Evolutionary conservation across 2,888 invertebrate genomes (phyloP).

Genomic region (Fissipunctia ypsillon): DNA sequence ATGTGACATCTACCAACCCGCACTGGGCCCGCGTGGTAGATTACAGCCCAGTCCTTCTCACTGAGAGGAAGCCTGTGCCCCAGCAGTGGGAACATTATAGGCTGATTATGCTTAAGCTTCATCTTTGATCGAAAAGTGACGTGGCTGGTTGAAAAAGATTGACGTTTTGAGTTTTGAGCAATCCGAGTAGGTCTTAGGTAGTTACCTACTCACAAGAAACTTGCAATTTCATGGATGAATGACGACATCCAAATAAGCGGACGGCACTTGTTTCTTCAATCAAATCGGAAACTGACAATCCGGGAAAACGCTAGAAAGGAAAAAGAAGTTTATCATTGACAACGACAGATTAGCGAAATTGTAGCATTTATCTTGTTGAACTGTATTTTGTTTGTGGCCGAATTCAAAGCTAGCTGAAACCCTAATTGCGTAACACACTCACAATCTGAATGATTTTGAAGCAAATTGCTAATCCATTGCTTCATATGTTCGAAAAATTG

Average conservation of each 20-base stretch:
- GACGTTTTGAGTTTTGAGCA: not conserved
- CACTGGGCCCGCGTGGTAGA: too few species aligned
- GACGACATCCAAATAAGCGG: constrained; percentile 24
- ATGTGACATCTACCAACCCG: too few species aligned
- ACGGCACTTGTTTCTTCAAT: constrained; percentile 44
- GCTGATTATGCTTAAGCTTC: too few species aligned
- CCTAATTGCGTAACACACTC: too few species aligned
- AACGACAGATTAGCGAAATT: constrained; percentile 41
- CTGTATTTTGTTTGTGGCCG: not conserved
- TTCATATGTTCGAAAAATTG: too few species aligned
- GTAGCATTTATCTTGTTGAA: constrained; percentile 7
- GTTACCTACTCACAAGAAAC: not conserved
- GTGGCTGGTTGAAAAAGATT: not conserved
- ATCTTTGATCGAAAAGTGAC: not conserved
- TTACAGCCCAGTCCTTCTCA: too few species aligned
- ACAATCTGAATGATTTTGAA: too few species aligned
- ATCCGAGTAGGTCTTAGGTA: not conserved
- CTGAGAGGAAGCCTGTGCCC: too few species aligned
- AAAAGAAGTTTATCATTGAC: constrained; percentile 51
- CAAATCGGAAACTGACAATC: constrained; percentile 43
- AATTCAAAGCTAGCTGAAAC: not conserved
- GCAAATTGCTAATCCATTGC: too few species aligned
- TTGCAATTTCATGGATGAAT: constrained; percentile 15
- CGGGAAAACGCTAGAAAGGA: constrained; percentile 31
- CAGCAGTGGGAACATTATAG: too few species aligned